A percentile compares a stretch with the other conserved stretches of the same genome.
phyloP scores from a whole-genome alignment of 2,797 vertebrate species.

The Neostethus bicornis region DNA sequence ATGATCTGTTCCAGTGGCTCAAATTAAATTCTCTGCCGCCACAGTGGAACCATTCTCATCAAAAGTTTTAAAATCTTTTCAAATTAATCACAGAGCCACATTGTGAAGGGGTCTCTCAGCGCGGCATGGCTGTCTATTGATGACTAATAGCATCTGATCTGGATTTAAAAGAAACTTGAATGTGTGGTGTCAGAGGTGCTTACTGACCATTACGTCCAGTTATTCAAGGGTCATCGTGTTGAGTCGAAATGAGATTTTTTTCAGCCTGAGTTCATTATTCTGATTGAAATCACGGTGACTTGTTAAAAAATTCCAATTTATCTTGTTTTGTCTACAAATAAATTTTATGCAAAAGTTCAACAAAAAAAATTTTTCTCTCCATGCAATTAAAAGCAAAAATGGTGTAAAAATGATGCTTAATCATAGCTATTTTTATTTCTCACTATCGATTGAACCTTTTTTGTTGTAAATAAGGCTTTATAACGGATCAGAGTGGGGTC shows the following conservation, averaged over 20 bases:
- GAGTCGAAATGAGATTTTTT: slow-evolving; percentile 36
- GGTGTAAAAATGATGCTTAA: no score
- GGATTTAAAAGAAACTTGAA: slow-evolving; percentile 43
- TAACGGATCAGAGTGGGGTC: no score
- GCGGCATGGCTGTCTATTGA: slow-evolving; percentile 32
- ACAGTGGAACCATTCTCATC: slow-evolving; percentile 33
- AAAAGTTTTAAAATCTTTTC: slow-evolving; percentile 51
- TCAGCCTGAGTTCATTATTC: slow-evolving; percentile 27
- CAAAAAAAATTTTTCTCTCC: no score
- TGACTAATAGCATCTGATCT: slow-evolving; percentile 52
- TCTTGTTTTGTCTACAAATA: no score
- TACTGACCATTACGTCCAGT: slow-evolving; percentile 36
- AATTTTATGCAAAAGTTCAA: no score
- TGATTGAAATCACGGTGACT: slow-evolving; percentile 18
- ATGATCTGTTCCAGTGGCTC: slow-evolving; percentile 43
- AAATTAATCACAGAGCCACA: slow-evolving; percentile 33
- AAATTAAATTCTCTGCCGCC: slow-evolving; percentile 37
- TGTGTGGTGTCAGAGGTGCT: slow-evolving; percentile 41
- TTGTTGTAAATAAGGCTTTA: no score
- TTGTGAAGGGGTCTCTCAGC: slow-evolving; percentile 42
- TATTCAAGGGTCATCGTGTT: slow-evolving; percentile 18
- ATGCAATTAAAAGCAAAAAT: no score
- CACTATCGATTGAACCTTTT: no score
- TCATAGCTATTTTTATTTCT: no score
- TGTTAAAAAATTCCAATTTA: no score